phyloP scores from a whole-genome alignment of 1,140 invertebrate genomes.

The Drosophila pallidifrons region DNA sequence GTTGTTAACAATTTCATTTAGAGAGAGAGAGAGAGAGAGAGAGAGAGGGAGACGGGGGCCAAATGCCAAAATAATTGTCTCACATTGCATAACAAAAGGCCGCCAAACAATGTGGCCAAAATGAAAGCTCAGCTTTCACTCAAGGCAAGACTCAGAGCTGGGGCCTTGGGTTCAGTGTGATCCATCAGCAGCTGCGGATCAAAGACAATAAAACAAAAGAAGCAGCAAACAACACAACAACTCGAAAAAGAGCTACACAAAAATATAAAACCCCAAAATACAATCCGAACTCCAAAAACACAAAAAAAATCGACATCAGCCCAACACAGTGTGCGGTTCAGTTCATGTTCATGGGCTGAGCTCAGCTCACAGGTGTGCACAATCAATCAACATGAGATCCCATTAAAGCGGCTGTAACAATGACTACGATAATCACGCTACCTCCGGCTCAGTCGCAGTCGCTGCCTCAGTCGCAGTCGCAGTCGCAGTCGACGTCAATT shows the following conservation, averaged over 20 bases:
- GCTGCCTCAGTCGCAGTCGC: conserved; percentile 16
- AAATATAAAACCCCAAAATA: conserved; percentile 28
- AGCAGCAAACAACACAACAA: conserved; percentile 24
- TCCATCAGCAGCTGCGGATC: conserved; percentile 67
- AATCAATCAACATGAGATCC: conserved; percentile 83
- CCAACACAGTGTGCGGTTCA: conserved; percentile 22
- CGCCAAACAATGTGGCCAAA: conserved; percentile 35
- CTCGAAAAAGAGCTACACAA: no score
- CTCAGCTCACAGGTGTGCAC: conserved; percentile 79
- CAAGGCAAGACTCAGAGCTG: conserved; percentile 8
- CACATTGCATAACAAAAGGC: conserved; percentile 53
- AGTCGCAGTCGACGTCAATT: background rate
- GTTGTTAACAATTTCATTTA: conserved; percentile 42
- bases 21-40: no score
- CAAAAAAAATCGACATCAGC: conserved; percentile 50
- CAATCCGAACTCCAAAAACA: background rate
- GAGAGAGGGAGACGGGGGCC: background rate
- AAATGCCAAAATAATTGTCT: conserved; percentile 58
- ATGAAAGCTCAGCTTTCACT: conserved; percentile 50
- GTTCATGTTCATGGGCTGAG: conserved; percentile 18
- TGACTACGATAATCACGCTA: conserved; percentile 75
- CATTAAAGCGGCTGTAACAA: conserved; percentile 77
- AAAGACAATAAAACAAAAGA: conserved; percentile 49
- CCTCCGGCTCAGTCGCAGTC: conserved; percentile 10
- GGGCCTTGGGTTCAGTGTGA: conserved; percentile 30